Conservation (phyloP, 2,888 invertebrate genomes). For the Graphium colonna region DNA sequence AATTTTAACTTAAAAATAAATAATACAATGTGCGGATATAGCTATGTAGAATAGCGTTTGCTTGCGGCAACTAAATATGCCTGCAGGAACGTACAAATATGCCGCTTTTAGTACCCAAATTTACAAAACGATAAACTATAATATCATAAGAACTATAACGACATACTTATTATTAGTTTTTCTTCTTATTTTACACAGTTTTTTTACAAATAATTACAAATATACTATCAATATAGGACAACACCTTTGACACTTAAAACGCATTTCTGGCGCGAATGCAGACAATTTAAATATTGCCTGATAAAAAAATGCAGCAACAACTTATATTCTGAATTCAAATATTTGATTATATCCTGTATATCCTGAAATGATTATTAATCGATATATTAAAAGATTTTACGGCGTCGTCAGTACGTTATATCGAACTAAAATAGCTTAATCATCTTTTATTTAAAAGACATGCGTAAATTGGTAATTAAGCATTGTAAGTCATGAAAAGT, state of each 20-base stretch:
- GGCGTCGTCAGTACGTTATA: too few relatives aligned
- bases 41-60: background rate
- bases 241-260: slow-evolving; percentile 31
- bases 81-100: background rate
- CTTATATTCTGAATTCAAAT: background rate
- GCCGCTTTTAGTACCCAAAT: background rate
- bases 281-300: slow-evolving; percentile 26
- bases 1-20: background rate
- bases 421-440: too few relatives aligned
- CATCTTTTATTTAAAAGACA: too few relatives aligned
- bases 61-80: background rate
- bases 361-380: too few relatives aligned
- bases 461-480: too few relatives aligned
- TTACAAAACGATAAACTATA: background rate
- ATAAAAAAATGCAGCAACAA: slow-evolving; percentile 1
- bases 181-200: slow-evolving; percentile 1
- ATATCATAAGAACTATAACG: slow-evolving; percentile 1
- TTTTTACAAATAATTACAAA: slow-evolving; percentile 12
- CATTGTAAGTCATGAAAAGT: too few relatives aligned
- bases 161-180: slow-evolving; percentile 11
- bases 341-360: too few relatives aligned
- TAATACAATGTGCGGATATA: background rate
- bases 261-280: slow-evolving; percentile 62
- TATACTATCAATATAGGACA: slow-evolving; percentile 3
- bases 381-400: too few relatives aligned